These are phyloP conservation scores for Anolis carolinensis DNA, from an alignment of 2,113 vertebrate species.

Conservation along the genomic window DNA sequence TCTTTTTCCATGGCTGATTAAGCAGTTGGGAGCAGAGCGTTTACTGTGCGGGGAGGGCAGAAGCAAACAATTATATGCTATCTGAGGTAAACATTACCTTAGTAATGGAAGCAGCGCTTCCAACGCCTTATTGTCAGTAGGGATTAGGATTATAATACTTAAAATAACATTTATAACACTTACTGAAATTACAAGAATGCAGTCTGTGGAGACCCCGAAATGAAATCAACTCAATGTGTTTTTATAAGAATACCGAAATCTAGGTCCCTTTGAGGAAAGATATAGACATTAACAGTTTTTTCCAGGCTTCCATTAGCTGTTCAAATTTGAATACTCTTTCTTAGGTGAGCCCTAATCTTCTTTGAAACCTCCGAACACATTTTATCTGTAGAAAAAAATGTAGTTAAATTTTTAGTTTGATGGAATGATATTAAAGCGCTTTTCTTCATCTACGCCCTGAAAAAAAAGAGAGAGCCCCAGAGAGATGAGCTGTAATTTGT, in stretches of 20 bases:
- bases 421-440: conserved; percentile 85
- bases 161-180: conserved; percentile 93
- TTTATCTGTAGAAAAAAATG: conserved; percentile 79
- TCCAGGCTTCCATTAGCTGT: conserved; percentile 84
- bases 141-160: conserved; percentile 87
- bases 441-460: conserved; percentile 81
- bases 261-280: conserved; percentile 81
- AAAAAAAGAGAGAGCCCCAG: conserved; percentile 67
- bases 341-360: conserved; percentile 87
- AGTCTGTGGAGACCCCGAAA: conserved; percentile 81
- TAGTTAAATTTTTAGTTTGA: conserved; percentile 87
- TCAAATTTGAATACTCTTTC: conserved; percentile 87
- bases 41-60: conserved; percentile 72
- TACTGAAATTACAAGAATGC: conserved; percentile 86
- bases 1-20: conserved; percentile 86
- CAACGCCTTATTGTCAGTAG: conserved; percentile 87
- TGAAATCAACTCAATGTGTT: conserved; percentile 86
- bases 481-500: conserved; percentile 83
- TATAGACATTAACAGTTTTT: conserved; percentile 83
- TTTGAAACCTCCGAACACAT: conserved; percentile 85
- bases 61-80: conserved; percentile 86
- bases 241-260: conserved; percentile 86
- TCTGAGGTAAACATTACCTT: conserved; percentile 93
- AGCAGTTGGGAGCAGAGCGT: conserved; percentile 85
- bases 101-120: conserved; percentile 85